These are phyloP conservation scores for Delphinus delphis DNA, from an alignment of 2,113 vertebrate genomes.

Conservation along the genomic window DNA sequence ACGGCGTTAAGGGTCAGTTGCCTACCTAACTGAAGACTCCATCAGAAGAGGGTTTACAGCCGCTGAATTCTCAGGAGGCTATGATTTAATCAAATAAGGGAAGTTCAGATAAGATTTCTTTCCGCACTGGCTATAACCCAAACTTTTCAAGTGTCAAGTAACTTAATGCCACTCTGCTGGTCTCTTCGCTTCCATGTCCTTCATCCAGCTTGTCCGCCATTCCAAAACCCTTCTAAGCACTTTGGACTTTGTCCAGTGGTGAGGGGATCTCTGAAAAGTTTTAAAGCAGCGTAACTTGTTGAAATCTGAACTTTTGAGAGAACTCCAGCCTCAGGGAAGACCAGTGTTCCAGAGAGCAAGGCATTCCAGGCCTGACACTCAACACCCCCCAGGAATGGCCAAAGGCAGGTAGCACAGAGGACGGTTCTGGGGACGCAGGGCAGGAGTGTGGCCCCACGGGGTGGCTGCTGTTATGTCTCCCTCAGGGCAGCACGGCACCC, in stretches of 20 bases:
- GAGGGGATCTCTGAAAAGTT: neutral
- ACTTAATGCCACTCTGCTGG: neutral
- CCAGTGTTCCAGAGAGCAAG: neutral
- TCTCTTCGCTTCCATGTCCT: neutral
- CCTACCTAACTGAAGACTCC: neutral
- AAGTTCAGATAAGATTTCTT: neutral
- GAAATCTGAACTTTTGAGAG: neutral
- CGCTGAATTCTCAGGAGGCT: neutral
- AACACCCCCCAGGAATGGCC: rapidly evolving
- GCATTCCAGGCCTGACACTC: neutral
- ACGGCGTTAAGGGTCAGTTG: neutral
- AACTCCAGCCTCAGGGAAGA: neutral
- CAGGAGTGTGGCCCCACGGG: rapidly evolving
- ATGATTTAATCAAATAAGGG: neutral
- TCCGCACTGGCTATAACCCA: neutral
- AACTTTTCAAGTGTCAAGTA: too few relatives aligned
- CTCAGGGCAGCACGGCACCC: rapidly evolving
- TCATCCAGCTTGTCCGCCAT: too few relatives aligned
- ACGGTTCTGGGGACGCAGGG: rapidly evolving
- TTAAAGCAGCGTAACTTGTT: neutral
- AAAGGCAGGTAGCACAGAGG: neutral
- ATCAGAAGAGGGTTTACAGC: neutral
- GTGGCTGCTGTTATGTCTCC: neutral
- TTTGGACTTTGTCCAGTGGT: neutral
- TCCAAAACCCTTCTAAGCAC: neutral